Percentiles rank a stretch among this genome's conserved stretches.
These are phyloP conservation scores for Thermophis baileyi DNA, from an alignment of 2,113 vertebrate genomes.

Conservation along the genomic window DNA sequence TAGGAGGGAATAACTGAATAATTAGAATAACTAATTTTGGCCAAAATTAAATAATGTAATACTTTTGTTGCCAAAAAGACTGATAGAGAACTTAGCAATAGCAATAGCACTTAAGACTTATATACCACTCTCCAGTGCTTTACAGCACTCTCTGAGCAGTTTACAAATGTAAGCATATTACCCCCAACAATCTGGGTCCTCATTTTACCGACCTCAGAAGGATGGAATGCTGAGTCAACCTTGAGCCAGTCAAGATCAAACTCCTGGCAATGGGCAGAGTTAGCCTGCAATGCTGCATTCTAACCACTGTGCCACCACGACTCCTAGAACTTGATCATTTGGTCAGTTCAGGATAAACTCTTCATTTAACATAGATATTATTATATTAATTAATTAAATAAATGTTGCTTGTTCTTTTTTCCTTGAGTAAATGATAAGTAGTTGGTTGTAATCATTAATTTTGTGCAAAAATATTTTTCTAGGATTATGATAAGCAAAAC, in stretches of 20 bases:
- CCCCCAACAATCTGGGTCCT: neutral
- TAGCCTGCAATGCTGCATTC: no score
- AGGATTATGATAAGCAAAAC: neutral
- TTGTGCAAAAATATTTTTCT: neutral
- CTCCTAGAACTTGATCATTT: neutral
- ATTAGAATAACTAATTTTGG: neutral
- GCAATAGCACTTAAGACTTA: neutral
- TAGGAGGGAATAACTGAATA: neutral
- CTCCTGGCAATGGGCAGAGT: no score
- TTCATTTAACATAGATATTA: neutral
- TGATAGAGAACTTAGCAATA: neutral
- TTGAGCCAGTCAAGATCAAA: no score
- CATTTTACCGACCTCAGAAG: neutral
- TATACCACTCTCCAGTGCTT: neutral
- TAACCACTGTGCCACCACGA: no score
- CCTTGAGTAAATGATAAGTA: neutral
- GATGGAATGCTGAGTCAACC: neutral
- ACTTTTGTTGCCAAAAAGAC: neutral
- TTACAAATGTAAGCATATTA: neutral
- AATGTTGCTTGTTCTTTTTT: neutral
- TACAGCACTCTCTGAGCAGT: neutral
- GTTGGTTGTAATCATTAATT: neutral
- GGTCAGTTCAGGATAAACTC: neutral
- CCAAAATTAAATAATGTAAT: neutral
- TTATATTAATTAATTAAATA: no score